Conservation (phyloP, 2,113 vertebrate genomes). For the Ovis canadensis region DNA sequence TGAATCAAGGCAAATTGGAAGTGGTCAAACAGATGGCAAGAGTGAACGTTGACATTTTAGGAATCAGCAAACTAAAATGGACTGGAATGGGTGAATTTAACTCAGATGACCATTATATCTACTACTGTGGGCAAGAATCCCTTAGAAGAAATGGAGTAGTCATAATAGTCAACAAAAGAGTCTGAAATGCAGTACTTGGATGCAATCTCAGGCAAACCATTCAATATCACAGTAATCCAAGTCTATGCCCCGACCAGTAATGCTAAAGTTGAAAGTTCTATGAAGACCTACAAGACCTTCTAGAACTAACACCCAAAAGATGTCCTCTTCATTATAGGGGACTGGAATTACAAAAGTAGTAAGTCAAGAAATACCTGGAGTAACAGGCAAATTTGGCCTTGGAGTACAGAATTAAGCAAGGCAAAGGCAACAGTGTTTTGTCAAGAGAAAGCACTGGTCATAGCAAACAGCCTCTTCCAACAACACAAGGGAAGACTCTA, state of each 20-base stretch:
- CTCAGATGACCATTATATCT: not conserved
- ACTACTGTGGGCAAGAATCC: not conserved
- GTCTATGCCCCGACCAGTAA: not conserved
- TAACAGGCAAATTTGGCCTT: not conserved
- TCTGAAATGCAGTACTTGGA: not conserved
- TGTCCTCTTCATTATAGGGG: not conserved
- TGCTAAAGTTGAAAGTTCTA: not conserved
- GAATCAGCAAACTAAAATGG: not conserved
- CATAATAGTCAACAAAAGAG: not conserved
- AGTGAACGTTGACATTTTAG: not conserved
- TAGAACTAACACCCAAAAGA: not conserved
- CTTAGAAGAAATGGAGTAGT: not conserved
- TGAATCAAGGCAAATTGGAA: not conserved
- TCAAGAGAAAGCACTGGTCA: accelerated
- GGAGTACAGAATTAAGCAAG: not conserved
- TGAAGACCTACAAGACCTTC: not conserved
- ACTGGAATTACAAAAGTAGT: not conserved
- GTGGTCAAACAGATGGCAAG: not conserved
- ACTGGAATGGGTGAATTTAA: not conserved
- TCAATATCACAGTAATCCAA: not conserved
- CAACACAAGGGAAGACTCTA: not conserved
- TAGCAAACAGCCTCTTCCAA: not conserved
- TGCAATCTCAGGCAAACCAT: not conserved
- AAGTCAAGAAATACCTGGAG: not conserved
- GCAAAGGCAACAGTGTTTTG: not conserved